Conservation (phyloP, 1,140 invertebrate genomes). For the Listronotus oregonensis region DNA sequence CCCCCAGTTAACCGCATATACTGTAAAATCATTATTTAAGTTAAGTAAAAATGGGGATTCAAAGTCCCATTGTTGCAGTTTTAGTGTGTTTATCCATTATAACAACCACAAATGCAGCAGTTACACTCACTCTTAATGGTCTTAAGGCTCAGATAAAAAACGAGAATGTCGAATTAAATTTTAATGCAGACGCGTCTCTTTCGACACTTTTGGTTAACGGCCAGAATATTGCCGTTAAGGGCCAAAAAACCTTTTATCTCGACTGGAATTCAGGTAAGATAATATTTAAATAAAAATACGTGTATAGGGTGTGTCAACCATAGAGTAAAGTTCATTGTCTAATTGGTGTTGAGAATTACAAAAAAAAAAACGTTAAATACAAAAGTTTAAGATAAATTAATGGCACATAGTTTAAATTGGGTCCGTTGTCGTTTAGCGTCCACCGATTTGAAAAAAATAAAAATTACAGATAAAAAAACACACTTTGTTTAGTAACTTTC, state of each 20-base stretch:
- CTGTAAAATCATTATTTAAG: too few species aligned
- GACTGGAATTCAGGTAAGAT: background rate
- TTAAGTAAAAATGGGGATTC: background rate
- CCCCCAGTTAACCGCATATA: too few species aligned
- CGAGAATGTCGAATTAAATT: background rate
- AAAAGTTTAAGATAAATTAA: too few species aligned
- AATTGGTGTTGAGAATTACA: too few species aligned
- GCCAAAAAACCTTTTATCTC: conserved; percentile 1
- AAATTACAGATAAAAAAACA: too few species aligned
- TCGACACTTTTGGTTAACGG: background rate
- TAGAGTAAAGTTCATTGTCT: too few species aligned
- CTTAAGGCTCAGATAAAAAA: conserved; percentile 1
- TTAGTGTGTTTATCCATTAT: background rate
- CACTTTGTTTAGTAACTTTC: too few species aligned
- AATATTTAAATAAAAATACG: background rate
- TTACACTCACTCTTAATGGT: background rate
- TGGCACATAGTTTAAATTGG: too few species aligned
- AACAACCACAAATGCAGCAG: background rate
- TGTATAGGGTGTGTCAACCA: too few species aligned
- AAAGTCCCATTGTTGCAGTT: background rate
- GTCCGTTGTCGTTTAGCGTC: too few species aligned
- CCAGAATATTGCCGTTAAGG: background rate
- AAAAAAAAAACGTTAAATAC: too few species aligned
- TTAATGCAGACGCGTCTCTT: background rate
- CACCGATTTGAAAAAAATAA: too few species aligned